Conservation (phyloP, 2,797 vertebrate genomes). For the Chaenodraco wilsoni region DNA sequence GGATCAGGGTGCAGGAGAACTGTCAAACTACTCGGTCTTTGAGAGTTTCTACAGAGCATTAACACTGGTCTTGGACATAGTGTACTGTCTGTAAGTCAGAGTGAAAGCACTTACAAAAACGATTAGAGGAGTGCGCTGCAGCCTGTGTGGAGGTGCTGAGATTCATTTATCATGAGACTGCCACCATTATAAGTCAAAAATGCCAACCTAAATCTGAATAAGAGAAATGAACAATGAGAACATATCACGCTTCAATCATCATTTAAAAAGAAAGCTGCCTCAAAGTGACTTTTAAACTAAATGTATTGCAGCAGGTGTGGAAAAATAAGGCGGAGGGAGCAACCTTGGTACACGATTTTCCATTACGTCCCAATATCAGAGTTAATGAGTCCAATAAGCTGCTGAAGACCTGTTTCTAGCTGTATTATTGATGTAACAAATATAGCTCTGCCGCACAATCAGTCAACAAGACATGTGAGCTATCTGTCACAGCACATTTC, state of each 20-base stretch:
- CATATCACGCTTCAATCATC: not conserved
- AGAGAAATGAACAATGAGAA: not conserved
- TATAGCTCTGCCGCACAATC: constrained; percentile 48
- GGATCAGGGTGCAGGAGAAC: constrained; percentile 39
- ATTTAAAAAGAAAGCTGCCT: not conserved
- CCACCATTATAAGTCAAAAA: not conserved
- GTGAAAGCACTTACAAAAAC: constrained; percentile 29
- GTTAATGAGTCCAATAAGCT: constrained; percentile 65
- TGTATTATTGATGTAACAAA: constrained; percentile 70
- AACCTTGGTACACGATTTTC: constrained; percentile 41
- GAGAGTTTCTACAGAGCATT: constrained; percentile 28
- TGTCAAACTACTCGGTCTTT: constrained; percentile 37
- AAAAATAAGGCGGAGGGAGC: constrained; percentile 25
- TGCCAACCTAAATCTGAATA: not conserved
- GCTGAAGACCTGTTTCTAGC: constrained; percentile 58
- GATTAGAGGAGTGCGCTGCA: constrained; percentile 8
- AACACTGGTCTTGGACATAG: constrained; percentile 17
- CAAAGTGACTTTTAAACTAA: not conserved
- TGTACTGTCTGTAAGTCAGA: constrained; percentile 24
- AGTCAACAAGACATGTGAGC: constrained; percentile 67
- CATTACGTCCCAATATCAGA: constrained; percentile 57
- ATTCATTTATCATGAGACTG: constrained; percentile 21
- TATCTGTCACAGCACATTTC: constrained; percentile 68
- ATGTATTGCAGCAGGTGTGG: constrained; percentile 18
- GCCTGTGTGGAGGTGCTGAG: not conserved